A percentile compares a stretch with the other conserved stretches of the same genome.
Conservation (phyloP, 2,888 invertebrate species). For the Plebejus melissa region DNA sequence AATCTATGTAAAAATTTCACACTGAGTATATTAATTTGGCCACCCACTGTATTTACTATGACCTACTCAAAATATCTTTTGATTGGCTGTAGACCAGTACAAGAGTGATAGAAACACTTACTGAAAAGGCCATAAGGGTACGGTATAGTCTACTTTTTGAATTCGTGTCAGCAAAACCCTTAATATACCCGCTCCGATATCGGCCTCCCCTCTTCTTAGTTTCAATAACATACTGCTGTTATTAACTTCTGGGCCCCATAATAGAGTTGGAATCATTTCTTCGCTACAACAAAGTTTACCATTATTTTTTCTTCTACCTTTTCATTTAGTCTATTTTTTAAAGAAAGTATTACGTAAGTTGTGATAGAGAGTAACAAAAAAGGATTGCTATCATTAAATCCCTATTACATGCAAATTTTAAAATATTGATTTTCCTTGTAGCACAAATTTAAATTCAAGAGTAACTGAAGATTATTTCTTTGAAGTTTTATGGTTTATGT, state of each 20-base stretch:
- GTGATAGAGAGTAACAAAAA: no score
- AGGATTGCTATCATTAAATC: no score
- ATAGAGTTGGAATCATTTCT: slow-evolving; percentile 44
- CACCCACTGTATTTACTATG: no score
- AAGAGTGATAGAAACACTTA: slow-evolving; percentile 33
- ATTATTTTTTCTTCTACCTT: not conserved
- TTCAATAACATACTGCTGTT: slow-evolving; percentile 58
- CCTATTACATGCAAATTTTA: no score
- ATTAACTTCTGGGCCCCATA: slow-evolving; percentile 49
- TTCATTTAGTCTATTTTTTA: no score
- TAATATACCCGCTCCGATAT: slow-evolving; percentile 51
- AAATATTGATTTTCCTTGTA: no score
- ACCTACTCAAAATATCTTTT: no score
- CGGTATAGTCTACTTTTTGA: slow-evolving; percentile 49
- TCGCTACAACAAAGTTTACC: slow-evolving; percentile 42
- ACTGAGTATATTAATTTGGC: no score
- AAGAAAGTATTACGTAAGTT: no score
- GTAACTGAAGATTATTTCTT: no score
- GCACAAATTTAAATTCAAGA: no score
- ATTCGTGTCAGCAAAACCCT: slow-evolving; percentile 48
- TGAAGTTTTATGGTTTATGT: not conserved
- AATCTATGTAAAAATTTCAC: no score
- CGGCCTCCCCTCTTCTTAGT: slow-evolving; percentile 47
- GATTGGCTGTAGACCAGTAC: not conserved
- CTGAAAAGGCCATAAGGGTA: slow-evolving; percentile 62